phyloP scores from a whole-genome alignment of 2,888 invertebrate species.

The Bembecia ichneumoniformis region DNA sequence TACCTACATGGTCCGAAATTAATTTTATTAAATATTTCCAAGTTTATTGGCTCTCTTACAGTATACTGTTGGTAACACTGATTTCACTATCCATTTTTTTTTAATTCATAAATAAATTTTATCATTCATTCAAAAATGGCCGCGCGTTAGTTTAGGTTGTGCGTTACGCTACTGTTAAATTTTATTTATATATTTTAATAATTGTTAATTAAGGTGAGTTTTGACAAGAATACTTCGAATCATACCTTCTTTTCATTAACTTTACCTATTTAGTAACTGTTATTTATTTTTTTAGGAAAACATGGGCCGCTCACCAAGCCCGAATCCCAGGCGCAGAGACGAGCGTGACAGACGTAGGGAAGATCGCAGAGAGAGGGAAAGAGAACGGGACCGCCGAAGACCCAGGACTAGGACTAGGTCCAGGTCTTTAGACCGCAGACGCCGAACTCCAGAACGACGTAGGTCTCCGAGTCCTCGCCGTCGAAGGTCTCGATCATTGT shows the following conservation, averaged over 20 bases:
- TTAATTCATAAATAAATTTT: conserved; percentile 29
- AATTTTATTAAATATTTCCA: background rate
- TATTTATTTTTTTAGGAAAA: conserved; percentile 22
- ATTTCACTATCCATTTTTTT: too few relatives aligned
- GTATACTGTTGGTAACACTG: too few relatives aligned
- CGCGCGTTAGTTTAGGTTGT: conserved; percentile 53
- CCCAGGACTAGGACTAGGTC: conserved; percentile 56
- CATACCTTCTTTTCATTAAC: background rate
- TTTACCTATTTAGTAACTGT: conserved; percentile 7
- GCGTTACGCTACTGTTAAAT: conserved; percentile 51
- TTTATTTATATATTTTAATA: conserved; percentile 46
- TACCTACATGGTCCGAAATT: background rate
- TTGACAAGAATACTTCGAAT: too few relatives aligned
- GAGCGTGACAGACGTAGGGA: conserved; percentile 29
- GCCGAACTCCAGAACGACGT: conserved; percentile 53
- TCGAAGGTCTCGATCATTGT: conserved; percentile 46
- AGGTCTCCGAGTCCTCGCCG: conserved; percentile 30
- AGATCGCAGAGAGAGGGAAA: conserved; percentile 28
- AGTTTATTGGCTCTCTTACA: too few relatives aligned
- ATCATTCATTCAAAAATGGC: conserved; percentile 30
- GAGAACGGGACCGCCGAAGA: conserved; percentile 51
- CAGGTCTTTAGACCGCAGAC: conserved; percentile 52
- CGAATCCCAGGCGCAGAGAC: conserved; percentile 49
- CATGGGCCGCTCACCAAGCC: conserved; percentile 68
- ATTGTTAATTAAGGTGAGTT: conserved; percentile 31